Evolutionary conservation across 2,113 vertebrate genomes (phyloP), one percentile per base, ranked within the genome.

Genomic region (Neolamprologus ventralis): DNA sequence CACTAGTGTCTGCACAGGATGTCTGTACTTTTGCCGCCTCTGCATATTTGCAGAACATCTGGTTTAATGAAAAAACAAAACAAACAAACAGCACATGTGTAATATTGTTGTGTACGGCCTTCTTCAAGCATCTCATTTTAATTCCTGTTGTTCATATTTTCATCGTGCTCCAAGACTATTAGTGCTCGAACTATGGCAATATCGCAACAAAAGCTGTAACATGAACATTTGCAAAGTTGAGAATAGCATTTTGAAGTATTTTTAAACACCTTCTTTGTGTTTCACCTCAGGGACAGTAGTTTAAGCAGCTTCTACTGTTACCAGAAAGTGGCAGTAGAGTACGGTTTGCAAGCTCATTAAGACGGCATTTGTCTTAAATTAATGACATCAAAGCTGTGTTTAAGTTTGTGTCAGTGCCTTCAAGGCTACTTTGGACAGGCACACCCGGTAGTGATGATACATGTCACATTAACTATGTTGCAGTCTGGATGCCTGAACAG

Each of bases 321-420:
- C 88, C 95, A 94, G 85, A 57, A 89, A 93, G 90, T 85, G 91
- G 89, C 93, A 84, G 86, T 85, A 75, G 82, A 88, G 68, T 16
- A 33, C 6, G 54, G 80, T 81, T 78, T 63, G 51, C 17, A 51
- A 42, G n/a, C 73, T 87, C 78, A 81, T 88, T 87, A 91, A 80
- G 28, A 31, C n/a, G 54, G 80, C 17, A 42, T 80, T 85, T 33
- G 16, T 68, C 47, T 93, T 83, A 79, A 85, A 23, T 57, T 54
- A 81, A 71, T 33, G 17, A 21, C 6, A 84, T 58, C 49, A 79
- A 75, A 31, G 14, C 9, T 26, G 35, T 75, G 23, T 65, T 54
- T 82, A 14, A 57, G 4, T 83, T 13, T 80, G 45, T 47, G 47
- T 49, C 21, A 23, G 5, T 40, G 12, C 35, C 28, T 53, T 45